Evolutionary conservation across 2,113 vertebrate species (phyloP), one percentile per base, ranked within the genome.

Genomic region (Syngnathus floridae): DNA sequence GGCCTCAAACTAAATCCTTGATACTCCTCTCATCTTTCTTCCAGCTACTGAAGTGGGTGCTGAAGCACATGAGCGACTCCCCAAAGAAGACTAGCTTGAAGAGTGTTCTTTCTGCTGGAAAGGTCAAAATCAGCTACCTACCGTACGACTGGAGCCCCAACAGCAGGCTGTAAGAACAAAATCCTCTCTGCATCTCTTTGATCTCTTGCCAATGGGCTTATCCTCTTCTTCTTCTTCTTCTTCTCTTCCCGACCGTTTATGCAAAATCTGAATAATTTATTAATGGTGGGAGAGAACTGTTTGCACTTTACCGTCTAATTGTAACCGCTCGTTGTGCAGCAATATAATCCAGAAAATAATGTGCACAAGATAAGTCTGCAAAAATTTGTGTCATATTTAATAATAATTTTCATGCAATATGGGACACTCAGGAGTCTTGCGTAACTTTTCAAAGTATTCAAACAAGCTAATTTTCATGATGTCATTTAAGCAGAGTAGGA

Each of bases 111-210:
- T 86, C 85, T 38, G 65, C 71, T 7, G 88, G 87, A 60, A 89
- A 88, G 63, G 77, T 84, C 78, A 91, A 89, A 90, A 74, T 93
- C 70, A 86, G 74, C 80, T 91, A 86, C 76, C 86, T 93, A 70
- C 88, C 90, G 17, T 92, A 92, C 3, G 90, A 93, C 87, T 93
- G 92, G 89, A 84, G 86, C 78, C 84, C 73, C 70, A 92, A 92
- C 83, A 80, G 87, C 69, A 74, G 51, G 61, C 84, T 86, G 75
- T 92, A 81, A 92, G 19, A 35, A 36, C 17, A 13, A 7, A 13
- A 10, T 35, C 6, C 12, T 31, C 26, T 35, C 21, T 22, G 46
- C 17, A n/a, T 5, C 48, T 51, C 17, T 22, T 54, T 22, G 12
- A 26, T 11, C 10, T 52, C 4, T 14, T 56, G 26, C 35, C 54